Base-by-base conservation (phyloP, 2,113 vertebrate species). In the Chunga burmeisteri region DNA sequence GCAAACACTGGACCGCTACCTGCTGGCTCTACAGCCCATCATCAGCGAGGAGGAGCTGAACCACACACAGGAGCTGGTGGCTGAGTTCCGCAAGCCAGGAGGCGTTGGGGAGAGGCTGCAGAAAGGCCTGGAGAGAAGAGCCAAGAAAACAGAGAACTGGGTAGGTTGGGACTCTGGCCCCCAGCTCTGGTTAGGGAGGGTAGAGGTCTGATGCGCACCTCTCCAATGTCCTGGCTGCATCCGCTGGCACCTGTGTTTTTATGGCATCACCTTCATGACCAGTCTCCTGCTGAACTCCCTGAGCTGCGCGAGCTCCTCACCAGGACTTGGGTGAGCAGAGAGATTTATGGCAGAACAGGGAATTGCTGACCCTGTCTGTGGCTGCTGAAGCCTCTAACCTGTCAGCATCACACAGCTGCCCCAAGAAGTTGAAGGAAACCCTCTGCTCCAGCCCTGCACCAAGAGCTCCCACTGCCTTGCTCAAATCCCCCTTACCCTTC, bases 1-100 rank as follows among this genome's bases (percentile, higher is more conserved):
- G 94, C 99, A 99, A 96, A 99, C 99, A 0, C 98, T 99, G 66
- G 99, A 99, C 27, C 98, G 98, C 12, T 99, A 99, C 97, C 94
- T 99, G 63, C 81, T 97, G 20, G 98, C 98, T 0, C 98, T 99
- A 96, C 98, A 99, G 97, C 99, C 99, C 92, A 98, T 99, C 27
- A 32, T 99, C 90, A 99, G 98, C 18, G 84, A 95, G 7, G 99
- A 99, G 25, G 99, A 99, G 90, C 98, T 99, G 98, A 93, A 71
- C 78, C 97, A 98, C 81, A 99, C 99, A 0, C 97, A 96, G 58
- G 63, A 97, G 80, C 97, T 99, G 91, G 95, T 99, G 95, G 96
- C 98, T 0, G 99, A 99, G 44, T 99, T 99, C 89, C 97, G 98
- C 98, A 98, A 93, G 42, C 83, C 98, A 0, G 99, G 99, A 7